Percentiles rank a stretch among this genome's conserved stretches.
phyloP scores from a whole-genome alignment of 37 sponge, comb jelly and placozoan species.

The Beroe ovata region DNA sequence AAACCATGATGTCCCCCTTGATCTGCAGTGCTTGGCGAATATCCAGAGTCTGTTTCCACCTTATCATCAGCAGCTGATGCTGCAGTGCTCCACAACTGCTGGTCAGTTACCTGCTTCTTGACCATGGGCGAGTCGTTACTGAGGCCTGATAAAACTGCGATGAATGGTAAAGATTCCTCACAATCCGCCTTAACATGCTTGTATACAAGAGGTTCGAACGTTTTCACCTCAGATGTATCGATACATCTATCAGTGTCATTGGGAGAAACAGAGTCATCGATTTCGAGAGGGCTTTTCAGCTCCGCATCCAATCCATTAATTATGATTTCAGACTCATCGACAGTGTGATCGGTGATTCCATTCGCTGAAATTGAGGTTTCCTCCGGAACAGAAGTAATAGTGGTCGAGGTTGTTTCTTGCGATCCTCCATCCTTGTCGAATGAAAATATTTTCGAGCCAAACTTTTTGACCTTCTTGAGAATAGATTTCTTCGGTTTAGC shows the following conservation, averaged over 20 bases:
- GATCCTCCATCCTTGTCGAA: neutral
- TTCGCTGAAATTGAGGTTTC: neutral
- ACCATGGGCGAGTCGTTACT: neutral
- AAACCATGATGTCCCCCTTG: too few relatives aligned
- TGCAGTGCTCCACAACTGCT: too few relatives aligned
- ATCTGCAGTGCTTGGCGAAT: neutral
- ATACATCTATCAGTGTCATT: neutral
- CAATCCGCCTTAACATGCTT: neutral
- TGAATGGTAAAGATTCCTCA: neutral
- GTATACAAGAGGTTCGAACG: neutral
- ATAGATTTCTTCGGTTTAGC: neutral
- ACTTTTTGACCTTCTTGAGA: neutral
- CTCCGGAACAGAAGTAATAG: neutral
- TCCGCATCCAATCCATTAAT: neutral
- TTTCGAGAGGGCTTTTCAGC: neutral
- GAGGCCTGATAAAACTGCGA: neutral
- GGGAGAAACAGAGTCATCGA: neutral
- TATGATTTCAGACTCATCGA: neutral
- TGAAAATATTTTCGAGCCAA: neutral
- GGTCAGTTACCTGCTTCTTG: neutral
- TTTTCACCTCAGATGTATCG: neutral
- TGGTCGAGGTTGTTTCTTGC: neutral
- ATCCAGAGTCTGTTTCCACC: neutral
- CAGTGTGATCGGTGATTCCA: neutral
- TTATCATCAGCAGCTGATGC: neutral